Evolutionary conservation across 2,113 vertebrate genomes (phyloP).

Genomic region (Amphiprion ocellaris): DNA sequence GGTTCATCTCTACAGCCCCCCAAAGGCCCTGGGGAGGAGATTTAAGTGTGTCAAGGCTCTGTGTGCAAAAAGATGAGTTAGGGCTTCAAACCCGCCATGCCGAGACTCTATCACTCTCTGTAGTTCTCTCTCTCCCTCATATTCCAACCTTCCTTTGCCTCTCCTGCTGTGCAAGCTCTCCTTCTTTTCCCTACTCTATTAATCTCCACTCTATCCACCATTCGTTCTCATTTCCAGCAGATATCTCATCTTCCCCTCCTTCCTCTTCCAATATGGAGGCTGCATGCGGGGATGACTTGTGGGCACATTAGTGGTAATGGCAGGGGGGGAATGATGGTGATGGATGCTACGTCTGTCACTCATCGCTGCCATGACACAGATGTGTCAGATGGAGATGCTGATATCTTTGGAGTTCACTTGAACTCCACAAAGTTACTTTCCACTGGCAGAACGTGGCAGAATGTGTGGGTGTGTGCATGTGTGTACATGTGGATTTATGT

Average conservation of each 20-base stretch:
- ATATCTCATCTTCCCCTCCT: slow-evolving; percentile 25
- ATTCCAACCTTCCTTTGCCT: slow-evolving; percentile 23
- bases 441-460: background rate
- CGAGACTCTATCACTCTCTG: slow-evolving; percentile 31
- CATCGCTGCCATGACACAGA: slow-evolving; percentile 69
- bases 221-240: slow-evolving; percentile 34
- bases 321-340: slow-evolving; percentile 46
- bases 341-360: slow-evolving; percentile 62
- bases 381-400: slow-evolving; percentile 55
- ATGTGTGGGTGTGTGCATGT: slow-evolving; percentile 42
- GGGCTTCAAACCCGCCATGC: slow-evolving; percentile 58
- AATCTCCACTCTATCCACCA: slow-evolving; percentile 39
- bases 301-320: slow-evolving; percentile 57
- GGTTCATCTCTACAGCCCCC: slow-evolving; percentile 57
- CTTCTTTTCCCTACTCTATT: slow-evolving; percentile 46
- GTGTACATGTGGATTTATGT: slow-evolving; percentile 43
- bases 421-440: slow-evolving; percentile 57
- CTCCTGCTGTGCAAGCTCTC: slow-evolving; percentile 40
- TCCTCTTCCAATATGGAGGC: slow-evolving; percentile 10
- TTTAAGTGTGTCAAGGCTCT: slow-evolving; percentile 74
- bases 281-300: slow-evolving; percentile 54
- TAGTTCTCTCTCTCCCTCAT: slow-evolving; percentile 13
- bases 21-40: slow-evolving; percentile 51
- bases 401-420: slow-evolving; percentile 60
- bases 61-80: slow-evolving; percentile 64